These are phyloP conservation scores for Brachionus angularis DNA, from an alignment of 1,140 invertebrate genomes.

Conservation along the genomic window DNA sequence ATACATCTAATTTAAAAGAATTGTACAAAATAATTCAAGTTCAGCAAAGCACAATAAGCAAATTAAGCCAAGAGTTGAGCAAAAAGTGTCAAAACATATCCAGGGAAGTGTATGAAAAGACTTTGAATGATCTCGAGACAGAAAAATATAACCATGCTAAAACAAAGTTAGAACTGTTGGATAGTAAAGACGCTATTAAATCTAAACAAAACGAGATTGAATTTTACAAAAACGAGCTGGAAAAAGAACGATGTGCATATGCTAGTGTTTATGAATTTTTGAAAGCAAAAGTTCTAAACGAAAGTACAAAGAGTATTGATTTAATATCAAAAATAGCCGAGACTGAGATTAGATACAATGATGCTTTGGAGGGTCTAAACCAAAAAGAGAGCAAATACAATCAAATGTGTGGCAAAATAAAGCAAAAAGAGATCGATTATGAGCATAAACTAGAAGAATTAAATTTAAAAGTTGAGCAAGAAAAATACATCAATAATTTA, in stretches of 20 bases:
- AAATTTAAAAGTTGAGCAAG: slow-evolving; percentile 24
- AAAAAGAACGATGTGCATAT: slow-evolving; percentile 27
- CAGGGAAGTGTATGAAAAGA: slow-evolving; percentile 21
- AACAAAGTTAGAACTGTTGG: slow-evolving; percentile 25
- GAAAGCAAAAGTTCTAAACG: slow-evolving; percentile 22
- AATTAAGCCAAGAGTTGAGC: slow-evolving; percentile 15
- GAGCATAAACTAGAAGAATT: slow-evolving; percentile 35
- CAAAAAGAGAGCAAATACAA: slow-evolving; percentile 21
- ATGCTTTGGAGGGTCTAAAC: slow-evolving; percentile 4
- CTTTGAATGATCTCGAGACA: slow-evolving; percentile 6
- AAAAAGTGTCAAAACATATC: slow-evolving; percentile 3
- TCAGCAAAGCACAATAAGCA: slow-evolving; percentile 8
- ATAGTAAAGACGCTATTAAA: slow-evolving; percentile 2
- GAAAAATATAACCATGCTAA: slow-evolving; percentile 31
- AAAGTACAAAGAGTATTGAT: slow-evolving; percentile 24
- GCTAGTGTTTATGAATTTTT: slow-evolving; percentile 29
- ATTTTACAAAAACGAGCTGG: slow-evolving; percentile 26
- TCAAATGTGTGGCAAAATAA: too few species aligned
- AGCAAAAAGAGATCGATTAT: slow-evolving; percentile 26
- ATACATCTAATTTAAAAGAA: background rate
- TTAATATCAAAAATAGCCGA: slow-evolving; percentile 30
- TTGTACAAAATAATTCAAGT: slow-evolving; percentile 17
- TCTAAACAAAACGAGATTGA: slow-evolving; percentile 11
- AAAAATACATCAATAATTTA: slow-evolving; percentile 14
- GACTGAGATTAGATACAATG: slow-evolving; percentile 25